Evolutionary conservation across 1,140 invertebrate species (phyloP), one percentile per base, ranked within the genome.

Genomic region (Sweltsa coloradensis): DNA sequence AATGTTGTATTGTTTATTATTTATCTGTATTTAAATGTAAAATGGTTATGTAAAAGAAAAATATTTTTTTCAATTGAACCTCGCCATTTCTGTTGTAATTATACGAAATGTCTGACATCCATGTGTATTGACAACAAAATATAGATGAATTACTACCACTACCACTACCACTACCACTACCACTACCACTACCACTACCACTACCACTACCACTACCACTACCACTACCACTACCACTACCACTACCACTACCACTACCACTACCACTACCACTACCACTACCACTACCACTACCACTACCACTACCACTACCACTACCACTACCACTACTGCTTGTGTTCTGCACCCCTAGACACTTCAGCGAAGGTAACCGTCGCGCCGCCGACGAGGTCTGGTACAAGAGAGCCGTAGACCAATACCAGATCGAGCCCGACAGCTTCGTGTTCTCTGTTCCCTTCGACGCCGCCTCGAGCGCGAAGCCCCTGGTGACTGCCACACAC

Each of bases 311-410:
- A 36, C 34, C 34, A 36, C 34, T 36, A 36, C 34, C 34, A 36
- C 34, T 36, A 36, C 34, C 34, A 36, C 34, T 36, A 36, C 39
- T 60, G 0, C 62, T 58, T n/a, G n/a, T n/a, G n/a, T n/a, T n/a
- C n/a, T n/a, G n/a, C n/a, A n/a, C 47, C 61, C 64, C 45, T 62
- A 91, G 89, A 11, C 79, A 84, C 58, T 93, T 94, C 55, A 82
- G 84, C 55, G 80, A 89, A 54, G 72, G 72, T 18, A 80, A 93
- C 60, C 79, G 78, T 2, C 73, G 81, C 52, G 86, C 90, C 1
- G 89, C 87, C 62, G 88, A 96, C 58, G 84, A 89, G 31, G 73
- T 85, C 3, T 96, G 90, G 87, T 96, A 95, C 61, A 84, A 85
- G 61, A 72, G 91, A 48, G 90, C 93, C 1, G 87, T 96, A 1